phyloP scores from a whole-genome alignment of 2,113 vertebrate species.

The Ceyx melanurus region DNA sequence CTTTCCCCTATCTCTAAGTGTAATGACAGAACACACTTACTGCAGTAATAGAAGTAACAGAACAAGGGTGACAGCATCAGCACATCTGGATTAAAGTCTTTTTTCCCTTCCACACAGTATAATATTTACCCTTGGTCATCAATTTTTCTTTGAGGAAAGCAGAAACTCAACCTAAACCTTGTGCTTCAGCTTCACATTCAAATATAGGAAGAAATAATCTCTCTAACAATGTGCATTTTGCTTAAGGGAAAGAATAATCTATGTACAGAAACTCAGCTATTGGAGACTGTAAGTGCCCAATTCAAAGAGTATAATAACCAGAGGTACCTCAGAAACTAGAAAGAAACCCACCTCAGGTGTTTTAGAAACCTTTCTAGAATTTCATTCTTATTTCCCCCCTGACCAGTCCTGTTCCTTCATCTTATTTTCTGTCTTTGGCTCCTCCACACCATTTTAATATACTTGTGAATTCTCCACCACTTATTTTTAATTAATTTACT shows the following conservation, averaged over 20 bases:
- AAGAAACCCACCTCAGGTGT: neutral
- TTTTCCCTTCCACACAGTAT: too few relatives aligned
- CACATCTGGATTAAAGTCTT: neutral
- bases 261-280: neutral
- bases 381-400: neutral
- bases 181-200: neutral
- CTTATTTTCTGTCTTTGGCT: neutral
- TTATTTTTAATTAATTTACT: neutral
- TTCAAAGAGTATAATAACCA: neutral
- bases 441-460: neutral
- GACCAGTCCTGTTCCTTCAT: neutral
- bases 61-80: neutral
- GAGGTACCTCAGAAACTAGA: neutral
- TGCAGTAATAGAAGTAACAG: neutral
- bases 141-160: neutral
- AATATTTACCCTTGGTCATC: neutral
- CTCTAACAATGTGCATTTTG: neutral
- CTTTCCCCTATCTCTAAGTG: neutral
- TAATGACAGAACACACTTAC: neutral
- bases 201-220: neutral
- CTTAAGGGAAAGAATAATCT: neutral
- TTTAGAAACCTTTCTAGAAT: neutral
- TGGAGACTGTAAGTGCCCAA: neutral
- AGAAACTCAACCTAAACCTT: neutral
- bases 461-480: neutral